These are phyloP conservation scores for Halictus ligatus DNA, from an alignment of 2,888 invertebrate genomes.

Conservation along the genomic window DNA sequence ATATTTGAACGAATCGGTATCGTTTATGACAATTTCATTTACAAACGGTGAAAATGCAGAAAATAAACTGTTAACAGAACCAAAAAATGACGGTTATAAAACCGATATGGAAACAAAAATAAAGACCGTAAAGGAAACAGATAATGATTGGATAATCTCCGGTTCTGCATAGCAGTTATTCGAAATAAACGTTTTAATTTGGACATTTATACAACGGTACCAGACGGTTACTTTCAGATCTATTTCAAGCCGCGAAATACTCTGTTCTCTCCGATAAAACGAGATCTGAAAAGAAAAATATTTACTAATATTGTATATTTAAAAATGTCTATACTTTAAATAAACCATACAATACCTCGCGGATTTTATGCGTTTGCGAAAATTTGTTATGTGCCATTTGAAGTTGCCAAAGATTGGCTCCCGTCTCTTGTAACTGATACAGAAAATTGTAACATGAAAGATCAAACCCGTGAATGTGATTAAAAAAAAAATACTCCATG, in stretches of 20 bases:
- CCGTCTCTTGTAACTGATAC: not conserved
- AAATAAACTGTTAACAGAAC: not conserved
- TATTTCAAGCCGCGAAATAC: not conserved
- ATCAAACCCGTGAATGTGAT: no score
- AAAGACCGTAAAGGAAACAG: not conserved
- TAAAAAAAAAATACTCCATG: no score
- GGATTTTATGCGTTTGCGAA: no score
- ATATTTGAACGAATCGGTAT: no score
- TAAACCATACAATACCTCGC: no score
- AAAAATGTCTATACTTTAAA: not conserved
- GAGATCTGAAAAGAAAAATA: not conserved
- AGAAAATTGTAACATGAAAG: not conserved
- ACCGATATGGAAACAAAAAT: not conserved
- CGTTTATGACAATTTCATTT: no score
- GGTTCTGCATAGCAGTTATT: not conserved
- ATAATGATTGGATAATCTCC: not conserved
- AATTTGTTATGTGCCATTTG: no score
- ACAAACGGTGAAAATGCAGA: no score
- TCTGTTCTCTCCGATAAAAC: not conserved
- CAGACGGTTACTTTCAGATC: not conserved
- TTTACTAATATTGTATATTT: not conserved
- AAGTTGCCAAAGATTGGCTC: no score
- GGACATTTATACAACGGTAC: not conserved
- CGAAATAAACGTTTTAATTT: not conserved
- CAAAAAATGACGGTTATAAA: no score